A percentile compares a stretch with the other conserved stretches of the same genome.
These are phyloP conservation scores for Dromaius novaehollandiae DNA, from an alignment of 2,113 vertebrate genomes.

Conservation along the genomic window DNA sequence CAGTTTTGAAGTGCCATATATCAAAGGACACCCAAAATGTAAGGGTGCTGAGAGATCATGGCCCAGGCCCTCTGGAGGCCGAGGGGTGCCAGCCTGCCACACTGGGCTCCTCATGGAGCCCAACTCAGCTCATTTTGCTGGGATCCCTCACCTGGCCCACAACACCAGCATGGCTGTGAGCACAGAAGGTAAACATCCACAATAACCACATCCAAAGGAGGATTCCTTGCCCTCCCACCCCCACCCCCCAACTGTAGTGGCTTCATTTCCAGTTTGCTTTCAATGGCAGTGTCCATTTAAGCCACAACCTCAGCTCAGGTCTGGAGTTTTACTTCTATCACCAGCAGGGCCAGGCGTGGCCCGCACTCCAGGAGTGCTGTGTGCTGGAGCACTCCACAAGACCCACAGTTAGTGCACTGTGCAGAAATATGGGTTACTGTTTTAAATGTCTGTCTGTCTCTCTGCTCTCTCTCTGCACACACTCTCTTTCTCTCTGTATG, in stretches of 20 bases:
- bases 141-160: accelerated
- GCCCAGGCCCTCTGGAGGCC: too few relatives aligned
- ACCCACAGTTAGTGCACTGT: neutral
- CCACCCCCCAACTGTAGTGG: accelerated
- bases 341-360: accelerated
- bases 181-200: neutral
- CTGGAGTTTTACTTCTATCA: neutral
- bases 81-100: neutral
- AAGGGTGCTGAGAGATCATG: neutral
- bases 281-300: accelerated
- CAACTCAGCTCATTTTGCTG: accelerated
- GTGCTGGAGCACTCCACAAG: neutral
- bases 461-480: too few relatives aligned
- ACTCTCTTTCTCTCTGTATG: accelerated
- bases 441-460: too few relatives aligned
- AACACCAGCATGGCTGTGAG: neutral
- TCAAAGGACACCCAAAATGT: neutral
- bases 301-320: accelerated
- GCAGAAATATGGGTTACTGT: accelerated
- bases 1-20: accelerated
- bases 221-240: neutral
- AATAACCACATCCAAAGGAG: neutral
- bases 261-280: neutral
- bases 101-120: accelerated
- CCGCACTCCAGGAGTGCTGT: accelerated